Base-by-base conservation (phyloP, 2,797 vertebrate species). In the Botia kubotai region DNA sequence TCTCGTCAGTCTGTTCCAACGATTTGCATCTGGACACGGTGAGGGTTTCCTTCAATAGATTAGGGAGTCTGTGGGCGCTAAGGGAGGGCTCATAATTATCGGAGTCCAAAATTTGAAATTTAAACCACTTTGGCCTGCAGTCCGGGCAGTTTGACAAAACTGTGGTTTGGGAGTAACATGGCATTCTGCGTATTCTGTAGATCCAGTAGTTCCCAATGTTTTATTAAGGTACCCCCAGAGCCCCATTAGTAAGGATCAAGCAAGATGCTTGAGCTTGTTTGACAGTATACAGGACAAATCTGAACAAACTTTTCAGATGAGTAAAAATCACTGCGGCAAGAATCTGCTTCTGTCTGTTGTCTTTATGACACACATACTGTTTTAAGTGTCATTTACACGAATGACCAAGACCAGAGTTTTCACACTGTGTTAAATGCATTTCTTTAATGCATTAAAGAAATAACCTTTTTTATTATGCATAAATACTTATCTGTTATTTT, bases 21-120 rank as follows among this genome's bases (percentile, higher is more conserved):
- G 57, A 78, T 63, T 43, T 63, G 53, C 46, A 68, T 80, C 55
- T 80, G 62, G 55, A 71, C 50, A 58, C 5, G 23, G 52, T 68
- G 23, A 74, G 71, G 62, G 46, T 80, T 80, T 73, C 67, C 78
- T 80, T 74, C 78, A 80, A 65, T n/a, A 70, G 66, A 78, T 43
- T 60, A 33, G 26, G 52, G 71, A 74, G 62, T 50, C 78, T 73
- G 70, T 16, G 17, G 36, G 62, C 52, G 29, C n/a, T 39, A 1
- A 43, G 39, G 66, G 39, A 68, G n/a, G 21, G 78, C 58, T 73
- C 11, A 3, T 73, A 65, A 65, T 79, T 48, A 66, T 79, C 29
- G 10, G 26, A 43, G 36, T 69, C 67, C 46, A 21, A 80, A 80
- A 80, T 60, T 53, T 55, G 4, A 74, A 80, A 66, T 66, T n/a